These are phyloP conservation scores for Auanema sp. DNA, from an alignment of 2,888 invertebrate species.

Conservation along the genomic window DNA sequence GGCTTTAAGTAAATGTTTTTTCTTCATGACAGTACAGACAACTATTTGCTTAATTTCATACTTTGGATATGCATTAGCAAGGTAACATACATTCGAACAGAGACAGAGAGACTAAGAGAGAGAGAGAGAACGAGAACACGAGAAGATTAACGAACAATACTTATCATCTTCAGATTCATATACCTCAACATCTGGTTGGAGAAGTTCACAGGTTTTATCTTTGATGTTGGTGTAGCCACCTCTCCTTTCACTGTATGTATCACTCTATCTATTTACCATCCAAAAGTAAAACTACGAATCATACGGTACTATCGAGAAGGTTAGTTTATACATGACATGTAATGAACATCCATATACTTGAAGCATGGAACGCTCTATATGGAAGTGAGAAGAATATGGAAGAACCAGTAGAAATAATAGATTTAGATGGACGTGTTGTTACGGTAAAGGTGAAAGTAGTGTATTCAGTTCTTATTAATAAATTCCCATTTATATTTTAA, in stretches of 20 bases:
- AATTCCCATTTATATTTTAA: conserved; percentile 7
- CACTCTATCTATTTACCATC: conserved; percentile 2
- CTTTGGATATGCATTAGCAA: conserved; percentile 7
- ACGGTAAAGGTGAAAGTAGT: conserved; percentile 13
- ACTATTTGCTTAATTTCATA: conserved; percentile 15
- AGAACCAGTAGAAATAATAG: conserved; percentile 12
- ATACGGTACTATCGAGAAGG: background rate
- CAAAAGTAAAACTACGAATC: conserved; percentile 7
- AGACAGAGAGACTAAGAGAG: background rate
- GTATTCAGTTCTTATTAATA: background rate
- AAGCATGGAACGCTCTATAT: background rate
- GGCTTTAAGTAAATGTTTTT: conserved; percentile 13
- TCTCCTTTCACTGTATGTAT: conserved; percentile 13
- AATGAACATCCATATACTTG: no score
- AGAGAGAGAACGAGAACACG: background rate
- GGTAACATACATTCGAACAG: background rate
- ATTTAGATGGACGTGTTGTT: conserved; percentile 20
- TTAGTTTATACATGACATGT: no score
- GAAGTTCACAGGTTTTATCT: conserved; percentile 15
- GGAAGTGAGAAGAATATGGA: background rate
- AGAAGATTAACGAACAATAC: background rate
- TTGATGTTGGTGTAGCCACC: conserved; percentile 16
- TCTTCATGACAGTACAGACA: conserved; percentile 15
- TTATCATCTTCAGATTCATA: conserved; percentile 3
- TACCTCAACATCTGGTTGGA: conserved; percentile 1